Base-by-base conservation (phyloP, 2,113 vertebrate genomes). In the Uropsilus gracilis region DNA sequence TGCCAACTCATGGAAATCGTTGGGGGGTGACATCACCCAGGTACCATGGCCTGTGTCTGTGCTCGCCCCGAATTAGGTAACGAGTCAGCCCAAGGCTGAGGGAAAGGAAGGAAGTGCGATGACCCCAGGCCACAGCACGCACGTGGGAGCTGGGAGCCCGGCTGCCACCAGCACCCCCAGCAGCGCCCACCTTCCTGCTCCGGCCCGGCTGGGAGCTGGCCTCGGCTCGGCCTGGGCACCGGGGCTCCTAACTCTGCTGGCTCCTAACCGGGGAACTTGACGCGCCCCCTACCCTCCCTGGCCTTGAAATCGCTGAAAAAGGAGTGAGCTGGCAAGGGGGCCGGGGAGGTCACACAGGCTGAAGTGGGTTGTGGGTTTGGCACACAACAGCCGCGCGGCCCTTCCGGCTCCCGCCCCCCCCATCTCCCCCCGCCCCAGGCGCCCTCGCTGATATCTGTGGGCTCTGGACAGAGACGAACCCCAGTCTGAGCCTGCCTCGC, bases 111-210 rank as follows among this genome's bases (percentile, higher is more conserved):
- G 28, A 34, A 6, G 16, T 50, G 24, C 44, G n/a, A 20, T 46
- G 30, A 46, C 32, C 39, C 39, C 9, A n/a, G 37, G 59, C 8
- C n/a, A 1, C 13, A 10, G 77, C 57, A 53, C 32, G 37, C 5
- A 6, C 42, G 44, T 61, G 64, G 11, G 1, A 55, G 76, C n/a
- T 17, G 64, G 64, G 18, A 5, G 17, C 59, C 28, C 4, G 61
- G 72, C n/a, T n/a, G n/a, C n/a, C n/a, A 63, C 26, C n/a, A 8
- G 17, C 6, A 5, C 30, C 28, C 0, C 2, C 5, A 12, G 39
- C 18, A 53, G 1, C 1, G 44, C 68, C 50, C 9, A 0, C 8
- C 1, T 2, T 34, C 3, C 0, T 1, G 26, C 32, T 3, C 17
- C 9, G 12, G 44, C 46, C n/a, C n/a, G n/a, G 28, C 63, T 4